Evolutionary conservation across 2,113 vertebrate species (phyloP).

Genomic region (Empidonax traillii): DNA sequence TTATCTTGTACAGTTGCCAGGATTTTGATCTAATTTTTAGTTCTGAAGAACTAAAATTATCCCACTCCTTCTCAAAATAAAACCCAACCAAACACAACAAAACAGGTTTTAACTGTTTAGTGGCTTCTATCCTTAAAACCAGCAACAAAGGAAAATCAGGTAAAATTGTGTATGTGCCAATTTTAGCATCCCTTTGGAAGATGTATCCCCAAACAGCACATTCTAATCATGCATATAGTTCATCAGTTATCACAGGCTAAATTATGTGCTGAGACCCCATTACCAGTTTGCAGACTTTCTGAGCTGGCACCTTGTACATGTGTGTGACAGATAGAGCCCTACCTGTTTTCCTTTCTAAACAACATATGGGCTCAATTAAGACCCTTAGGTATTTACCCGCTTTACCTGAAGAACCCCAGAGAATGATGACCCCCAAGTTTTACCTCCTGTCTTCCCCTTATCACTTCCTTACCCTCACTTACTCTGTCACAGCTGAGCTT

Average conservation of each 20-base stretch:
- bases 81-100: neutral
- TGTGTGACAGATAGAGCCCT: conserved; percentile 70
- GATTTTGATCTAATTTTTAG: conserved; percentile 34
- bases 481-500: neutral
- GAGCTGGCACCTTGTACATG: conserved; percentile 52
- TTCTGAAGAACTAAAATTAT: conserved; percentile 38
- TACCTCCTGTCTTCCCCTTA: neutral
- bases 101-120: neutral
- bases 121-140: neutral
- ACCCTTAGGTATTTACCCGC: neutral
- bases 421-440: rapidly evolving
- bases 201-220: neutral
- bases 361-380: neutral
- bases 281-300: conserved; percentile 47
- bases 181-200: neutral
- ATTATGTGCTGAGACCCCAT: conserved; percentile 67
- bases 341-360: conserved; percentile 46
- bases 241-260: neutral
- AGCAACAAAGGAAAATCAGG: neutral
- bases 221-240: neutral
- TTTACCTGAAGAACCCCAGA: neutral
- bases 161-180: neutral
- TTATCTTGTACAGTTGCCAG: conserved; percentile 36
- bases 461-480: neutral
- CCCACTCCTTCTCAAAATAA: neutral